Evolutionary conservation across 1,140 invertebrate genomes (phyloP), one percentile per base, ranked within the genome.

Genomic region (Zaprionus tsacasi): DNA sequence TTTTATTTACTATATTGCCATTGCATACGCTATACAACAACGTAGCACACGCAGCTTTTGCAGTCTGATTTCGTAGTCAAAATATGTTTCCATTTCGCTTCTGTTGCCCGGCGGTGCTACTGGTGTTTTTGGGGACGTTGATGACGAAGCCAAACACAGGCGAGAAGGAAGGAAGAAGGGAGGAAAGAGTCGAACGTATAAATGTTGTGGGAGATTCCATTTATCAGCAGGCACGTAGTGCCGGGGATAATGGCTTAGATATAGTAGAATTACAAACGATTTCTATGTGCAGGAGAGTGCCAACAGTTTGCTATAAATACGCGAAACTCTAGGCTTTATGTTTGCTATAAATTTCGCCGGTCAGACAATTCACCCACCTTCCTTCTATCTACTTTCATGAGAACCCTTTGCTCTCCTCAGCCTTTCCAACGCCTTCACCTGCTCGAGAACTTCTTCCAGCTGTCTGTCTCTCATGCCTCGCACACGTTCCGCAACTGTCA

Each of bases 21-120:
- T 69, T 64, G 69, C 82, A 69, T n/a, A 55, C 70, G 74, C 76
- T 72, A 15, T 13, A 21, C 35, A 21, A 38, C 54, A 38, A 33
- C 35, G 36, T 17, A 56, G n/a, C 35, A 38, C 61, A 21, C 40
- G 33, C 35, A 57, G 48, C 35, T 77, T 77, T 70, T 76, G 68
- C 82, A 86, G 70, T 70, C 80, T 80, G 78, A 83, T 83, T 88
- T 91, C 79, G 88, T 91, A 91, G 88, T 91, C 88, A 91, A 91
- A 91, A 91, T 91, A 91, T 83, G 87, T 91, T 81, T 60, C 54
- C 83, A 83, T 67, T 64, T 30, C 50, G 74, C 70, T 82, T 83
- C 72, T 79, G 73, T 76, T 66, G 79, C 57, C 63, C 63, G 38
- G 36, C 30, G 61, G 35, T 21, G 85, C 85, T 88, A 88, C 85